A percentile compares a stretch with the other conserved stretches of the same genome.
Conservation (phyloP, 1,140 invertebrate species). For the Carposina sasakii region DNA sequence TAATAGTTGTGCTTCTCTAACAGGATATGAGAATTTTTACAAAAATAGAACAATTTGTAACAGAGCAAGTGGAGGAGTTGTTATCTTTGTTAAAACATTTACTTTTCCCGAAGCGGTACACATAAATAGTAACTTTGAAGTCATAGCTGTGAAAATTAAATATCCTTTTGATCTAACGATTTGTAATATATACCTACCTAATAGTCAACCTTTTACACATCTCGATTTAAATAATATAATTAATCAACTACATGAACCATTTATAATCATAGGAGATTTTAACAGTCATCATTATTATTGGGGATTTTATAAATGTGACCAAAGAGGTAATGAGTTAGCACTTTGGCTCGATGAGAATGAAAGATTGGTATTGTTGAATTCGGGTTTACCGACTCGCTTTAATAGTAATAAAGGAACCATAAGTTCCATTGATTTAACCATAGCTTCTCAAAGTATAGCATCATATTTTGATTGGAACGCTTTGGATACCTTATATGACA, state of each 20-base stretch:
- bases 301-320: conserved; percentile 35
- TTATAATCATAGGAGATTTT: conserved; percentile 37
- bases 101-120: conserved; percentile 22
- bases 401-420: conserved; percentile 24
- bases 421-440: conserved; percentile 33
- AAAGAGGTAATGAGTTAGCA: conserved; percentile 30
- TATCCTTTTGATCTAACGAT: conserved; percentile 20
- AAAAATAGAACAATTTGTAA: conserved; percentile 24
- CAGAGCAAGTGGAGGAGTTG: conserved; percentile 34
- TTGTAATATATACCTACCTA: conserved; percentile 38
- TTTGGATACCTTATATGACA: conserved; percentile 31
- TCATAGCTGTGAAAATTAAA: conserved; percentile 26
- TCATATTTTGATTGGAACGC: conserved; percentile 30
- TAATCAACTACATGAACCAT: conserved; percentile 35
- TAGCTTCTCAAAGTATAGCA: conserved; percentile 25
- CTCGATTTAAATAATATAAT: conserved; percentile 29
- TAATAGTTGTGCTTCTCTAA: conserved; percentile 13
- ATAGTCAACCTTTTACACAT: conserved; percentile 24
- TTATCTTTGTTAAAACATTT: conserved; percentile 26
- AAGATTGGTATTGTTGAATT: conserved; percentile 34
- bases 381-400: conserved; percentile 30
- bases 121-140: conserved; percentile 32
- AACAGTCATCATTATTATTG: conserved; percentile 42
- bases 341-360: conserved; percentile 24
- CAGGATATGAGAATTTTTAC: conserved; percentile 17